Base-by-base conservation (phyloP, 2,113 vertebrate species). In the Myrmophylax atrothorax region DNA sequence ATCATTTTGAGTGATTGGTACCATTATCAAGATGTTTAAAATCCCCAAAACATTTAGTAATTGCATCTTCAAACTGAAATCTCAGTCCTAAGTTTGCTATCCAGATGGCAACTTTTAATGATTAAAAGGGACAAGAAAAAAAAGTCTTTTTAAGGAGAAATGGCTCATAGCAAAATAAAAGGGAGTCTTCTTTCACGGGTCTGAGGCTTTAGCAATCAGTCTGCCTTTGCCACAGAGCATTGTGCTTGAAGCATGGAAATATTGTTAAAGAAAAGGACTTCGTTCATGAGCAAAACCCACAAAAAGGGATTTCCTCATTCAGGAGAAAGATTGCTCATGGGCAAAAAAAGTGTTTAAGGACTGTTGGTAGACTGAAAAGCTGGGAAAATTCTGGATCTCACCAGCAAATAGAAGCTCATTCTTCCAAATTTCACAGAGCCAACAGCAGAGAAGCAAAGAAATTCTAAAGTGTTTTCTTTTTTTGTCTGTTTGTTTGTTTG, bases 221-320 rank as follows among this genome's bases (percentile, higher is more conserved):
- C 56, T 56, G 44, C n/a, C 60, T 85, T 88, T 84, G 63, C 72
- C 67, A 70, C 67, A 73, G 60, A 67, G 29, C 17, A 19, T 12
- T 77, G 10, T 28, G 25, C 47, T 80, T 40, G 56, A 50, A 93
- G 63, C 42, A 33, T 42, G 72, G 79, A 90, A 90, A 63, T 74
- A 37, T 11, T 70, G 12, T 86, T 62, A 22, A 74, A 80, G 52
- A 56, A 78, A 81, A 88, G 25, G 23, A 77, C 12, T 82, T 60
- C 2, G 3, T 85, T 78, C 6, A 33, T 52, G 75, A 88, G 59
- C 67, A 93, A 95, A 84, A 77, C n/a, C 64, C 74, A 67, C 67
- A 80, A 46, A 70, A 38, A 84, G 26, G 47, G n/a, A 55, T 93
- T 85, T 95, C 38, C 75, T 94, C 64, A 87, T 73, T 91, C 62